These are phyloP conservation scores for Bombyx mori DNA, from an alignment of 1,140 invertebrate genomes.

Conservation along the genomic window ASM3026992v2 NC_085129.1:8357001-8357500, in stretches of 20 bases:
- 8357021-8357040: constrained; percentile 27
- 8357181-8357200: constrained; percentile 1
- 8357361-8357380: no score
- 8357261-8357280: not conserved
- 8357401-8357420: no score
- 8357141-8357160: not conserved
- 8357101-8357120: constrained; percentile 20
- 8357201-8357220: constrained; percentile 12
- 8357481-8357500: no score
- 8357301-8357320: constrained; percentile 10
- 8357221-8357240: constrained; percentile 13
- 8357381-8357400: no score
- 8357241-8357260: constrained; percentile 21
- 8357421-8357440: no score
- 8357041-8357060: constrained; percentile 26
- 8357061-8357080: constrained; percentile 10
- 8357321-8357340: constrained; percentile 4
- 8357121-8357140: constrained; percentile 11
- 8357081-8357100: constrained; percentile 13
- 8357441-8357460: no score
- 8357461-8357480: no score
- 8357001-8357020: constrained; percentile 12
- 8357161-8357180: constrained; percentile 4
- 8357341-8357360: constrained; percentile 1
- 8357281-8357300: constrained; percentile 17